Evolutionary conservation across 2,888 invertebrate genomes (phyloP), one percentile per base, ranked within the genome.

Genomic region (Mongoloraphidia duomilia): DNA sequence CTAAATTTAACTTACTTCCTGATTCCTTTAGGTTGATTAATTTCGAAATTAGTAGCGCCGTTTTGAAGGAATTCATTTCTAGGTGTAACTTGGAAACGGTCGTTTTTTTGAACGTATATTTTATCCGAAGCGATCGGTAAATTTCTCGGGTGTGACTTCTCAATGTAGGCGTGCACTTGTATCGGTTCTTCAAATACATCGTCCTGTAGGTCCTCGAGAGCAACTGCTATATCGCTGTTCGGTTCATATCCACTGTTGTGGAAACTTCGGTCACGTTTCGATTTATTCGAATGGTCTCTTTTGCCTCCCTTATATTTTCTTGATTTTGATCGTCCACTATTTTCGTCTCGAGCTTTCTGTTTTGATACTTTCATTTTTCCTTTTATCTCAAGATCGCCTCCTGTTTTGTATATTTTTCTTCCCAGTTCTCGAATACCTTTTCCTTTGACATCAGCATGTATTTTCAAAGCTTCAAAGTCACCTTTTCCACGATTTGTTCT

Each of bases 201-300:
- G 59, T 69, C 68, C 57, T 69, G 69, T 49, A 69, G 58, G 51
- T 68, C 69, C 51, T 68, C 68, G 55, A 69, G 58, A 13, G 68
- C 66, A 35, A 65, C 57, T 2, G 65, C 64, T 50, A 69, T 63
- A 41, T 69, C 69, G 51, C 58, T 67, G 49, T 61, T 62, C 3
- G 61, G 60, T 53, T 68, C 67, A 49, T 60, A 61, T 43, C 66
- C 66, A 9, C 65, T 65, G 34, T 67, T 48, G 26, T 38, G 43
- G 38, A 49, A 49, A 37, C 44, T 49, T 35, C 41, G 44, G 12
- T 44, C 44, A 11, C 36, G 13, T n/a, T 34, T 12, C 13, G 12
- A 12, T 10, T 14, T 36, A 13, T 38, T 38, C 13, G 38, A 38
- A 38, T 6, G 13, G 6, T 38, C n/a, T 12, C 35, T 14, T 14